Conservation (phyloP, 1,140 invertebrate species). For the Dolichoris vasculosae region DNA sequence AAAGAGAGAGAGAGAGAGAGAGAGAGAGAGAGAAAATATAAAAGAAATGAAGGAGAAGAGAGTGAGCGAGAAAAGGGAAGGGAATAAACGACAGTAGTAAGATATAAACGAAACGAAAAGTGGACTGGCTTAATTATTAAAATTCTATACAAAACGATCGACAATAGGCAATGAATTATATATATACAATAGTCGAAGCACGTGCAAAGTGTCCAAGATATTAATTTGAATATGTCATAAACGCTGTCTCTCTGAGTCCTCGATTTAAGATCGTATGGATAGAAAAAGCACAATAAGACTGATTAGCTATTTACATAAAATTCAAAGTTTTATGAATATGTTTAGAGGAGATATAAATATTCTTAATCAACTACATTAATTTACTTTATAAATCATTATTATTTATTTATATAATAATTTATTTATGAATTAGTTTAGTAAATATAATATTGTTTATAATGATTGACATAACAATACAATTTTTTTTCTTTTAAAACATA, state of each 20-base stretch:
- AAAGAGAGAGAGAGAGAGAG: too few relatives aligned
- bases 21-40: not conserved
- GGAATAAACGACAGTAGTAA: not conserved
- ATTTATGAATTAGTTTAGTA: too few relatives aligned
- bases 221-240: not conserved
- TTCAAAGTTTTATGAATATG: not conserved
- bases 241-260: not conserved
- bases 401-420: too few relatives aligned
- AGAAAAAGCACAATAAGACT: not conserved
- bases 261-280: not conserved
- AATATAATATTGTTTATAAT: too few relatives aligned
- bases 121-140: conserved; percentile 24
- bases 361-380: too few relatives aligned
- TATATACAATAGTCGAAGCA: not conserved
- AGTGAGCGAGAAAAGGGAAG: not conserved
- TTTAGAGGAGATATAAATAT: too few relatives aligned
- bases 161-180: not conserved
- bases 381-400: too few relatives aligned
- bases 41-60: not conserved
- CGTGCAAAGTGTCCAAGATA: not conserved
- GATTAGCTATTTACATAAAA: not conserved
- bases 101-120: not conserved
- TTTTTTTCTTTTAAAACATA: too few relatives aligned
- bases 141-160: not conserved
- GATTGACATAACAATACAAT: too few relatives aligned